A percentile compares a stretch with the other conserved stretches of the same genome.
These are phyloP conservation scores for Rhea pennata DNA, from an alignment of 2,113 vertebrate species.

Conservation along the genomic window DNA sequence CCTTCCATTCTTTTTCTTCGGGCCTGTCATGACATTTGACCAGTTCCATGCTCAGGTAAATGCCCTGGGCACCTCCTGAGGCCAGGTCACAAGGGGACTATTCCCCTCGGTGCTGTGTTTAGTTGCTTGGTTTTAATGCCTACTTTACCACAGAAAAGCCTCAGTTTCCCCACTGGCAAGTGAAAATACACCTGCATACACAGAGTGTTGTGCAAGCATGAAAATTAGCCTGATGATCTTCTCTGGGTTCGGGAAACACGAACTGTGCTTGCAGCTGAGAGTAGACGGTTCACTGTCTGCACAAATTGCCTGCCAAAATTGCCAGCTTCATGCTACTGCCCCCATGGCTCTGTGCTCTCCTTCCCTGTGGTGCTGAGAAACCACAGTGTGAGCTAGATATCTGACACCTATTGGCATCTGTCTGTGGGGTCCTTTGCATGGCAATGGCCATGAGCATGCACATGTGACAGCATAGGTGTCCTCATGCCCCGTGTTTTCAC, in stretches of 20 bases:
- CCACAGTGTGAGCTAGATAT: not conserved
- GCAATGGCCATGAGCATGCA: not conserved
- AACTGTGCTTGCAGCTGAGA: too few species aligned
- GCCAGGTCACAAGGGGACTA: accelerated
- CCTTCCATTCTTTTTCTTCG: constrained; percentile 97
- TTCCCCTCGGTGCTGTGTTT: accelerated
- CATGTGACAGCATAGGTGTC: not conserved
- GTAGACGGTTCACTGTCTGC: too few species aligned
- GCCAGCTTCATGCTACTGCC: not conserved
- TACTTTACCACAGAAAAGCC: not conserved
- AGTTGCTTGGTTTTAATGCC: not conserved
- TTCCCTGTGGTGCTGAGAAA: accelerated
- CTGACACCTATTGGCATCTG: not conserved
- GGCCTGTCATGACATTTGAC: constrained; percentile 96
- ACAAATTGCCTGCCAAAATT: too few species aligned
- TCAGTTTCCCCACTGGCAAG: not conserved
- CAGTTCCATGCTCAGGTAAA: constrained; percentile 88
- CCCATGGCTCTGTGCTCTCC: not conserved
- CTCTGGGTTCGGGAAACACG: too few species aligned
- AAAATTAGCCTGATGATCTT: too few species aligned
- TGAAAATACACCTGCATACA: too few species aligned
- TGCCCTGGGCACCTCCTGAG: not conserved
- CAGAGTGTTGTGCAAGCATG: too few species aligned
- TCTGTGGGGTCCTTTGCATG: accelerated
- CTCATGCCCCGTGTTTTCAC: too few species aligned